Percentiles rank a stretch among this genome's conserved stretches.
phyloP scores from a whole-genome alignment of 1,140 invertebrate species.

The Cecropterus lyciades region DNA sequence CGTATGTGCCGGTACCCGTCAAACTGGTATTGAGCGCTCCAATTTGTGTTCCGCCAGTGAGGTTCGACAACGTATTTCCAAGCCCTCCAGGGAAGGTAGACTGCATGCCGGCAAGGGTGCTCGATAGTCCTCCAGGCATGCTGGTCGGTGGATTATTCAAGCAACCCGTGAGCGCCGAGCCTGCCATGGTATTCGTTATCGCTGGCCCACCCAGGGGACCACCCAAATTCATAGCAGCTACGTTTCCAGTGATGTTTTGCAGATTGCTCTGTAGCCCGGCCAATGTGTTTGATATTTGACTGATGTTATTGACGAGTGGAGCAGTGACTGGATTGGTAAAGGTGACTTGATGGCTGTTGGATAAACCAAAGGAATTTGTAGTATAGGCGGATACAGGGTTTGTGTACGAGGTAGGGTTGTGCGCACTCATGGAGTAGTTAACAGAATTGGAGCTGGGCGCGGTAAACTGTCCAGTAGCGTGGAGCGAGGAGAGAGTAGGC shows the following conservation, averaged over 20 bases:
- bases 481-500: constrained; percentile 85
- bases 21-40: constrained; percentile 79
- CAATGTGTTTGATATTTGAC: constrained; percentile 80
- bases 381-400: constrained; percentile 75
- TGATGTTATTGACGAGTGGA: constrained; percentile 79
- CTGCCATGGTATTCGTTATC: constrained; percentile 69
- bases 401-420: constrained; percentile 80
- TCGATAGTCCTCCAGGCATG: constrained; percentile 72
- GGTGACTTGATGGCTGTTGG: constrained; percentile 83
- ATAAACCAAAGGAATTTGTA: constrained; percentile 77
- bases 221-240: constrained; percentile 72
- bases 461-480: constrained; percentile 82
- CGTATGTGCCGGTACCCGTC: constrained; percentile 74
- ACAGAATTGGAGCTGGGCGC: constrained; percentile 81
- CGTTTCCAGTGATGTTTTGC: constrained; percentile 75
- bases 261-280: constrained; percentile 80
- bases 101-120: constrained; percentile 71
- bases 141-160: constrained; percentile 77
- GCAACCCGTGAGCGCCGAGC: constrained; percentile 68
- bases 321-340: constrained; percentile 84
- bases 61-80: constrained; percentile 73
- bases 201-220: constrained; percentile 61
- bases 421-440: constrained; percentile 80
- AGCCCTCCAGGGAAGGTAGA: constrained; percentile 71
- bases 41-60: constrained; percentile 79